phyloP scores from a whole-genome alignment of 2,888 invertebrate genomes.

The Cantharis lateralis region DNA sequence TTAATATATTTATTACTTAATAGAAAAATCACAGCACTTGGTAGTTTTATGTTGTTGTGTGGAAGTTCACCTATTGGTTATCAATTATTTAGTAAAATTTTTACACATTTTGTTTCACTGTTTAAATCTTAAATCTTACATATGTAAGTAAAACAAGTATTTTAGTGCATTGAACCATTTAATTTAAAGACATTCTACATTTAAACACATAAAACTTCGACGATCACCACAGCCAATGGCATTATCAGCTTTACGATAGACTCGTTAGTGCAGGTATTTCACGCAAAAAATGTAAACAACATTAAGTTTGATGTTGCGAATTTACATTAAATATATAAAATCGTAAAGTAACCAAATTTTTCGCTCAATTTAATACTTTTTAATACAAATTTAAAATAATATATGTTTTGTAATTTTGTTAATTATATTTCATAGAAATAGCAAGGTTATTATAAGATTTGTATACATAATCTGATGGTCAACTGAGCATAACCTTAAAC shows the following conservation, averaged over 20 bases:
- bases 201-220: neutral
- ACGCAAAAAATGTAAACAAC: neutral
- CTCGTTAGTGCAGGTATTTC: neutral
- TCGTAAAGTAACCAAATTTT: neutral
- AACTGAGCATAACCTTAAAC: neutral
- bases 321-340: neutral
- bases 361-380: neutral
- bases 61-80: neutral
- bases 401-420: neutral
- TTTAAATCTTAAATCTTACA: neutral
- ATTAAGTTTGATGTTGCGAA: neutral
- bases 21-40: neutral
- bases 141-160: neutral
- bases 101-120: neutral
- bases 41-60: neutral
- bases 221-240: neutral
- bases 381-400: neutral
- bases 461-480: neutral
- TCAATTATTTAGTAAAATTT: neutral
- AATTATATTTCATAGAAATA: neutral
- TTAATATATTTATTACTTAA: neutral
- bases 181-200: neutral
- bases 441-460: neutral
- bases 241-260: neutral
- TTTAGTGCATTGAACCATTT: neutral